Base-by-base conservation (phyloP, 2,113 vertebrate species). In the Platysteira castanea region DNA sequence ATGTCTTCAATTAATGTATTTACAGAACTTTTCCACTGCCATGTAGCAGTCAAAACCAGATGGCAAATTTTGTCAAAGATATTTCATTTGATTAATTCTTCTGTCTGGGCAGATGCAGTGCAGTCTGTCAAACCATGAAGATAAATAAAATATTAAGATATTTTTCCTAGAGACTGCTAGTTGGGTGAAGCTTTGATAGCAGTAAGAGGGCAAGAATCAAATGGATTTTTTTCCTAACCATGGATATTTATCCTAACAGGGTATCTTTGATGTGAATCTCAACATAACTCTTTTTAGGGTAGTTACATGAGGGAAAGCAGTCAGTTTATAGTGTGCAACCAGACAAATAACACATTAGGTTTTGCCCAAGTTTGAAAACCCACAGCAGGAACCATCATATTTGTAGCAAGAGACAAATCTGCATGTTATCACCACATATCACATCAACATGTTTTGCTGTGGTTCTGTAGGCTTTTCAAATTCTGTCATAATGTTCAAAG, bases 1-100 rank as follows among this genome's bases (percentile, higher is more conserved):
- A 78, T 52, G 54, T 84, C 56, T 84, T 78, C 78, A 75, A 41
- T 44, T 91, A 44, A 41, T 89, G 4, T 87, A 59, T 79, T 95
- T 85, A 71, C 54, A 71, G 61, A 28, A 82, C 50, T 86, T 92
- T 81, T 78, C 12, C 41, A 75, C 39, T 77, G 52, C 39, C 39
- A 39, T 49, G 82, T 61, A 90, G 39, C 71, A 93, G 56, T 77
- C 64, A 95, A 90, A 94, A 85, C 13, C 78, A 93, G 61, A 65
- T 88, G 76, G 59, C 23, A 86, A 89, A 91, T 67, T 59, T 95
- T 70, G 41, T 75, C 69, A 81, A 74, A 92, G 60, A 67, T 82
- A 81, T 61, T 93, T 87, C 9, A 44, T 88, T 82, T 89, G 61
- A 93, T 87, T 75, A 95, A 74, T 92, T 84, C 54, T 84, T 92